These are phyloP conservation scores for Phymatocera aterrima DNA, from an alignment of 2,888 invertebrate species.

Conservation along the genomic window DNA sequence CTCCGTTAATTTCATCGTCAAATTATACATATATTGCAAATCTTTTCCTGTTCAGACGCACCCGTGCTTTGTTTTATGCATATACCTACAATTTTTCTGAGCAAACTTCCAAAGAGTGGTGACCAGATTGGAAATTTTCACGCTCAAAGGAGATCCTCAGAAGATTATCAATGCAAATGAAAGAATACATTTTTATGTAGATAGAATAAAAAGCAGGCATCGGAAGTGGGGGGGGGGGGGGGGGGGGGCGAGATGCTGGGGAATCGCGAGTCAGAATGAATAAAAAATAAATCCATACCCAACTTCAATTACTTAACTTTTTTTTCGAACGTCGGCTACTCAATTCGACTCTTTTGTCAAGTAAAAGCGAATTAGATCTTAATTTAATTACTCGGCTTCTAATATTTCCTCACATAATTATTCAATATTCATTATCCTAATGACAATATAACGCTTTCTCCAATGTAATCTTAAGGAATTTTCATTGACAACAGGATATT, in stretches of 20 bases:
- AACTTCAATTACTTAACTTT: slow-evolving; percentile 19
- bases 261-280: neutral
- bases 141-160: neutral
- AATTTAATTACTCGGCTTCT: neutral
- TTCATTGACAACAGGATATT: neutral
- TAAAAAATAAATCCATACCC: neutral
- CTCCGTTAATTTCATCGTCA: neutral
- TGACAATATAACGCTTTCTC: neutral
- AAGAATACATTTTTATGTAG: slow-evolving; percentile 17
- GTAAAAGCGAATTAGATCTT: neutral
- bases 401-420: neutral
- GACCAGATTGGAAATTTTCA: neutral
- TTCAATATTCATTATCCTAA: neutral
- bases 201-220: too few species aligned
- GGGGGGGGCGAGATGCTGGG: neutral
- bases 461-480: neutral
- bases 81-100: neutral
- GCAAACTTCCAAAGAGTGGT: neutral
- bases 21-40: neutral
- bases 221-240: too few species aligned
- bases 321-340: neutral
- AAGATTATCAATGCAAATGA: neutral
- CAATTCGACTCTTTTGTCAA: neutral
- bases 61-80: neutral
- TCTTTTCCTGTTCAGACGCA: neutral